Evolutionary conservation across 2,888 invertebrate species (phyloP).

Genomic region (Laothoe populi): DNA sequence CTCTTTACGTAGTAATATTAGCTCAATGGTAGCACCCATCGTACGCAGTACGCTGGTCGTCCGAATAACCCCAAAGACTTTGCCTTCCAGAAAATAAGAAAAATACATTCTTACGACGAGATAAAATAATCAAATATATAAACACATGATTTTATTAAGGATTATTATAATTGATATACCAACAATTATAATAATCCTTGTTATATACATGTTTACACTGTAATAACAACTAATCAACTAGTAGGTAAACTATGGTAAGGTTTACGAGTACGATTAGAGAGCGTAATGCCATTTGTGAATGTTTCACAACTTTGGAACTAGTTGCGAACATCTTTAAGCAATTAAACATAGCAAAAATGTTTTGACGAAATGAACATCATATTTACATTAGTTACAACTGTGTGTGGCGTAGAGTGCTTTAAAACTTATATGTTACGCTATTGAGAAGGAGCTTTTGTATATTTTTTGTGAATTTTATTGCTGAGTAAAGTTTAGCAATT

Average conservation of each 20-base stretch:
- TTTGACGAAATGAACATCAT: not conserved
- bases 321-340: conserved; percentile 6
- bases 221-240: not conserved
- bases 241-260: not conserved
- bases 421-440: not conserved
- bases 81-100: no score
- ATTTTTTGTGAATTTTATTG: no score
- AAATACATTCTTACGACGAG: no score
- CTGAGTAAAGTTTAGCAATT: no score
- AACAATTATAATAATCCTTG: no score
- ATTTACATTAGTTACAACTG: not conserved
- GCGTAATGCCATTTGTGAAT: not conserved
- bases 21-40: no score
- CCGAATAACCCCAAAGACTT: no score
- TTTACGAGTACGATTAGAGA: no score
- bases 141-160: not conserved
- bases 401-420: not conserved
- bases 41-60: no score
- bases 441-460: not conserved
- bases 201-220: not conserved
- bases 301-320: conserved; percentile 15
- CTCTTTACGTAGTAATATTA: no score
- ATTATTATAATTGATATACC: no score
- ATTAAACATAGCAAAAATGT: conserved; percentile 1
- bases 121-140: not conserved